Evolutionary conservation across 2,113 vertebrate genomes (phyloP), one percentile per base, ranked within the genome.

Genomic region (Anoplopoma fimbria): DNA sequence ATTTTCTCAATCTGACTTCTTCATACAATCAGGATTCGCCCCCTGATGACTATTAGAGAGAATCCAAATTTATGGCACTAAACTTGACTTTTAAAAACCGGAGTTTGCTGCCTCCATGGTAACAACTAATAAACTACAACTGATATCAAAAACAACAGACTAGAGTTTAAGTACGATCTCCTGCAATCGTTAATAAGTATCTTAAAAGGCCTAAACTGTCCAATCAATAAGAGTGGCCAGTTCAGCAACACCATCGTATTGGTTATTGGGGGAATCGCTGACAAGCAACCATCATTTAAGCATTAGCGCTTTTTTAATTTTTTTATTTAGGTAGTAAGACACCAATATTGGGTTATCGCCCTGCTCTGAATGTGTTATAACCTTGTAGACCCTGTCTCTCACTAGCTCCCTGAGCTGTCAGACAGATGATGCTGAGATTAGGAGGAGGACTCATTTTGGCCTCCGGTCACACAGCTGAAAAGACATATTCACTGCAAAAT

Each of bases 391-490:
- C 31, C 31, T 6, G 25, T 42, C 65, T 53, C 25, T n/a, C 78
- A 47, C 68, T 14, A 57, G 29, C 51, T 84, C 60, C 73, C 69
- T 1, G 45, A 77, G 68, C 73, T 86, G 87, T 75, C 84, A 72
- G 25, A 45, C 25, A 27, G 69, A 69, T 61, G 75, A 68, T 15
- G 58, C 21, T 1, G 51, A 29, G 69, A 58, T 69, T 76, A 74
- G 63, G 25, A 82, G 57, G 53, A 70, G n/a, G 42, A 27, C 77
- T 76, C 79, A 69, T 29, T 51, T 79, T 83, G 77, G 62, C 57
- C 81, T 72, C 38, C 80, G 78, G 72, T 78, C 73, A 85, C 64
- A 81, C 65, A 72, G 61, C 45, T 63, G 63, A 85, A 69, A 53
- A 89, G 57, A 78, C 47, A 60, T 21, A 60, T 75, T 40, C 55